Evolutionary conservation across 2,797 vertebrate species (phyloP).

Genomic region (Cercopithecus diana): DNA sequence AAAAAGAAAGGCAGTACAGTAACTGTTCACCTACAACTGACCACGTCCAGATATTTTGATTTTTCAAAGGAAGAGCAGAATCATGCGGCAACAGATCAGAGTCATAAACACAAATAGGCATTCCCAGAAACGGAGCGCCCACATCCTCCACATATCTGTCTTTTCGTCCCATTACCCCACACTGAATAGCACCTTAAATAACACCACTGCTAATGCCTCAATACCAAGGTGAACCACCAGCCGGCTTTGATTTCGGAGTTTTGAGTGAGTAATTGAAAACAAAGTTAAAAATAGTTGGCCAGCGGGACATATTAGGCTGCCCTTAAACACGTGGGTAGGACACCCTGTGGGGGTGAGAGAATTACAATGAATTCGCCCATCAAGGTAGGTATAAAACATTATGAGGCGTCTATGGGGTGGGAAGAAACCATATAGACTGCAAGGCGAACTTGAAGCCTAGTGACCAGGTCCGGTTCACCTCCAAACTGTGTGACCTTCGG

Average conservation of each 20-base stretch:
- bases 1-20: not conserved
- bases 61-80: not conserved
- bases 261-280: constrained; percentile 56
- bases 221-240: not conserved
- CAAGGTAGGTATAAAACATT: constrained; percentile 17
- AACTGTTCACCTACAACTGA: not conserved
- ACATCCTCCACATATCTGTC: not conserved
- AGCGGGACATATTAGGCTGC: not conserved
- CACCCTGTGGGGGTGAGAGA: not conserved
- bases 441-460: not conserved
- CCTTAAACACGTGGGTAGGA: not conserved
- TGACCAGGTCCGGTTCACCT: not conserved
- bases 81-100: not conserved
- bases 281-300: constrained; percentile 43
- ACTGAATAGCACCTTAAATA: not conserved
- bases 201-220: not conserved
- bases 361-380: not conserved
- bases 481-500: not conserved
- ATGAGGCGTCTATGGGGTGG: not conserved
- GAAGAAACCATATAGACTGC: not conserved
- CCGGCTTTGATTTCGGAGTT: constrained; percentile 28
- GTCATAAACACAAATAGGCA: not conserved
- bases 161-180: not conserved
- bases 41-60: not conserved
- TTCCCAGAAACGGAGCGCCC: not conserved